Evolutionary conservation across 64 coral and sea anemone genomes (phyloP).

Genomic region (Porites lutea): DNA sequence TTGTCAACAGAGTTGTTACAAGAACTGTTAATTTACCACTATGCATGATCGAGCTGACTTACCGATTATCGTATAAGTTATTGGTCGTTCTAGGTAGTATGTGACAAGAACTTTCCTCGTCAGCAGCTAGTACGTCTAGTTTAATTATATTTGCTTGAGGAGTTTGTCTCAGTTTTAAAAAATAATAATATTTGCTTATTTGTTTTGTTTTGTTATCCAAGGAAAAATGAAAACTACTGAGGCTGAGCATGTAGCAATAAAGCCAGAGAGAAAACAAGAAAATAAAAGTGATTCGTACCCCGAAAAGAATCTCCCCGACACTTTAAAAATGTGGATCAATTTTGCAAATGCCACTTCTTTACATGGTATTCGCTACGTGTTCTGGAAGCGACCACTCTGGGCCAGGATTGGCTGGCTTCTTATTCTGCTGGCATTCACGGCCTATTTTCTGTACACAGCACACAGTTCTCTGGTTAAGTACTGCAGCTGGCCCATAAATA

Average conservation of each 20-base stretch:
- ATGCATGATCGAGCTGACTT: too few species aligned
- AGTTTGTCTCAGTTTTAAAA: too few species aligned
- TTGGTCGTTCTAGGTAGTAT: too few species aligned
- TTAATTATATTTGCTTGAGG: too few species aligned
- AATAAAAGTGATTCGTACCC: background rate
- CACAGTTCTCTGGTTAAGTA: background rate
- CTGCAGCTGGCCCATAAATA: background rate
- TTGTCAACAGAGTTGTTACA: too few species aligned
- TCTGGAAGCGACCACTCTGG: background rate
- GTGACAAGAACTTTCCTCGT: too few species aligned
- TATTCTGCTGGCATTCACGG: slow-evolving; percentile 8
- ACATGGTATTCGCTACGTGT: slow-evolving; percentile 22
- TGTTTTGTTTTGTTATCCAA: background rate
- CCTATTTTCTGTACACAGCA: slow-evolving; percentile 9
- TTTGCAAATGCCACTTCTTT: slow-evolving; percentile 39
- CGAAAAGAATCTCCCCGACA: background rate
- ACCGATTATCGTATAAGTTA: too few species aligned
- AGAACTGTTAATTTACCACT: too few species aligned
- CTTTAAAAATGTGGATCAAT: slow-evolving; percentile 8
- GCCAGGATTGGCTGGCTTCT: slow-evolving; percentile 12
- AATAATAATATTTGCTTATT: too few species aligned
- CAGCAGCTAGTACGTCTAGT: too few species aligned
- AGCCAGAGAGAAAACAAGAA: background rate
- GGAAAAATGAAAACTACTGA: background rate
- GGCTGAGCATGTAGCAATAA: background rate